Percentiles rank a stretch among this genome's conserved stretches.
Evolutionary conservation across 2,797 vertebrate species (phyloP).

Genomic region (Ctenochaetus hawaiiensis): DNA sequence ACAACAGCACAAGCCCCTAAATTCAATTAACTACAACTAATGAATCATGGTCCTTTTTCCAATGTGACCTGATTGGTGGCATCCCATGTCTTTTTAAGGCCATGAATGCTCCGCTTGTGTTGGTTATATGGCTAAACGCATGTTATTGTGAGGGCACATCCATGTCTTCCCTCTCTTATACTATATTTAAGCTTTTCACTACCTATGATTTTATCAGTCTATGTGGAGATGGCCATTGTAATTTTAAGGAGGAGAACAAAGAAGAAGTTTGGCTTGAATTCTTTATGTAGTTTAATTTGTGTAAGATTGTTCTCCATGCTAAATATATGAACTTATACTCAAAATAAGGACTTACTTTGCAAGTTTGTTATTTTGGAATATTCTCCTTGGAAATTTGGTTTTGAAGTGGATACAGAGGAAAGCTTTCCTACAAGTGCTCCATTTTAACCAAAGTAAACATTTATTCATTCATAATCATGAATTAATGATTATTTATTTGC

Average conservation of each 20-base stretch:
- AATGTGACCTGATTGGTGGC: conserved; percentile 62
- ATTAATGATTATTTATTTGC: neutral
- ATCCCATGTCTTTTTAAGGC: conserved; percentile 49
- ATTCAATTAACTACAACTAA: conserved; percentile 42
- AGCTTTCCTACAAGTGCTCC: neutral
- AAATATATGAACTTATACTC: neutral
- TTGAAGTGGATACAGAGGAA: neutral
- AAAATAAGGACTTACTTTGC: neutral
- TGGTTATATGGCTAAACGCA: conserved; percentile 23
- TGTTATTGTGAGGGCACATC: conserved; percentile 22
- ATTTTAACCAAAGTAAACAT: neutral
- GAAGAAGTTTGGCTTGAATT: neutral
- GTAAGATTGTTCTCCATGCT: too few relatives aligned
- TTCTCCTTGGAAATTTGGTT: neutral
- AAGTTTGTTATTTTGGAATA: neutral
- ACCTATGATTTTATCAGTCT: neutral
- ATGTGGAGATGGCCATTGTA: neutral
- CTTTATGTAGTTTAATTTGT: neutral
- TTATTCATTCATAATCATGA: neutral
- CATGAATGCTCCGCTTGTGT: conserved; percentile 59
- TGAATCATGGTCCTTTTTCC: conserved; percentile 32
- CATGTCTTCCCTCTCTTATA: neutral
- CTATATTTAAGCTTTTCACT: too few relatives aligned
- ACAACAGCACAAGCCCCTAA: neutral
- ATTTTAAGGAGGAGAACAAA: neutral